Conservation (phyloP, 1,140 invertebrate genomes). For the silkworm (Bombyx mori) region DNA sequence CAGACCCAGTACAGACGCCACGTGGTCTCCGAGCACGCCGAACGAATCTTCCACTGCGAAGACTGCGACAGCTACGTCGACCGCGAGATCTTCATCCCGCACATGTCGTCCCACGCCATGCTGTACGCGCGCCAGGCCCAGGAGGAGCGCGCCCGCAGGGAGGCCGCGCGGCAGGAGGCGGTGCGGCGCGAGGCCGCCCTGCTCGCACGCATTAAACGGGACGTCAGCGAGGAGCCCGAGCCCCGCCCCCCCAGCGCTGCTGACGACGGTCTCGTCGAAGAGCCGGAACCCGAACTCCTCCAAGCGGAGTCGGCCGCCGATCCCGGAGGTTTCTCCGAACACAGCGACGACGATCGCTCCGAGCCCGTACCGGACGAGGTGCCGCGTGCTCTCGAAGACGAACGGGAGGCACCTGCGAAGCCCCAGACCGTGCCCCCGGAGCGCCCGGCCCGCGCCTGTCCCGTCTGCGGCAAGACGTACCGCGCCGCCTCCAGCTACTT, state of each 20-base stretch:
- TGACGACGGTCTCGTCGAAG: neutral
- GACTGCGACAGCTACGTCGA: constrained; percentile 42
- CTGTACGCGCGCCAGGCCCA: constrained; percentile 13
- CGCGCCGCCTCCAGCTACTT: constrained; percentile 73
- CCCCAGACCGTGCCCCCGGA: constrained; percentile 11
- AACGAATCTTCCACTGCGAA: constrained; percentile 41
- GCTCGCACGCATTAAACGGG: too few relatives aligned
- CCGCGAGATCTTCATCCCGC: constrained; percentile 32
- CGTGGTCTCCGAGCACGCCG: constrained; percentile 28
- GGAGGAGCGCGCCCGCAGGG: neutral
- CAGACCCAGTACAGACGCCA: constrained; percentile 24
- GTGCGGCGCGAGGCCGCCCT: neutral
- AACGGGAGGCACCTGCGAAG: constrained; percentile 21
- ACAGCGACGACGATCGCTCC: constrained; percentile 39
- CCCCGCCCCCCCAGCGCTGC: too few relatives aligned
- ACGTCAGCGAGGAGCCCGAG: too few relatives aligned
- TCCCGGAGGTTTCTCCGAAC: constrained; percentile 34
- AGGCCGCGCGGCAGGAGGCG: neutral
- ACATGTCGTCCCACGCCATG: constrained; percentile 42
- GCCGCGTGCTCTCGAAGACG: constrained; percentile 46
- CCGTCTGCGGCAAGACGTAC: constrained; percentile 80
- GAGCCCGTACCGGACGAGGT: constrained; percentile 41
- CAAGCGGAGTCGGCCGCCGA: neutral
- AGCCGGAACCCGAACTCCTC: neutral
- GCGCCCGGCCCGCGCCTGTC: constrained; percentile 65